Evolutionary conservation across 2,888 invertebrate species (phyloP), one percentile per base, ranked within the genome.

Genomic region (Archaeoteleia sp.): DNA sequence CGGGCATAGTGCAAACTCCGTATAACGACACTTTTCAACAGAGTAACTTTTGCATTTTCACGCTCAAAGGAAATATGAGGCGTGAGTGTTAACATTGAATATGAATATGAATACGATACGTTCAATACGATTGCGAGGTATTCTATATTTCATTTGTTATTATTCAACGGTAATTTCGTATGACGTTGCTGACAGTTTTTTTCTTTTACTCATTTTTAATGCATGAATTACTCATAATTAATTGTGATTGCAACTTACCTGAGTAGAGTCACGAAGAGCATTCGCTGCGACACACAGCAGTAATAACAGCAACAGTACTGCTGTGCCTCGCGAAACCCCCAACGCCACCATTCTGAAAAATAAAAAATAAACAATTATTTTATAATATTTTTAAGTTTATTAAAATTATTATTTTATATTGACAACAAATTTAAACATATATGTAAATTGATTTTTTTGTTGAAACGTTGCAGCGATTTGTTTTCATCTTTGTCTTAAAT

Each of bases 311-410:
- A 68, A 49, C 13, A 66, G 25, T 29, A 46, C 61, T 43, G 46
- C 57, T 43, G 65, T 53, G 46, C 61, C 49, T 57, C 69, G 57
- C 43, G 53, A 62, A 66, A 58, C 43, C 49, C 61, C 62, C 62
- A 66, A 32, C 69, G 15, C 51, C 69, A 58, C 66, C 66, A 66
- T 66, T 48, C 66, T 66, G 45, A 54, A 66, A 66, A 35, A 25
- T 13, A 25, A 34, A 34, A 34, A 20, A 27, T n/a, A n/a, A n/a
- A n/a, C n/a, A n/a, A n/a, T n/a, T n/a, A n/a, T n/a, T n/a, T n/a
- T n/a, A n/a, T n/a, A n/a, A n/a, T n/a, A n/a, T n/a, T n/a, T n/a
- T n/a, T n/a, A n/a, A n/a, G n/a, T n/a, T n/a, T n/a, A n/a, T n/a
- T n/a, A n/a, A n/a, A n/a, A n/a, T n/a, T n/a, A n/a, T n/a, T n/a